A percentile compares a stretch with the other conserved stretches of the same genome.
Evolutionary conservation across 1,140 invertebrate genomes (phyloP).

Genomic region (Druon quercuslanigerum): DNA sequence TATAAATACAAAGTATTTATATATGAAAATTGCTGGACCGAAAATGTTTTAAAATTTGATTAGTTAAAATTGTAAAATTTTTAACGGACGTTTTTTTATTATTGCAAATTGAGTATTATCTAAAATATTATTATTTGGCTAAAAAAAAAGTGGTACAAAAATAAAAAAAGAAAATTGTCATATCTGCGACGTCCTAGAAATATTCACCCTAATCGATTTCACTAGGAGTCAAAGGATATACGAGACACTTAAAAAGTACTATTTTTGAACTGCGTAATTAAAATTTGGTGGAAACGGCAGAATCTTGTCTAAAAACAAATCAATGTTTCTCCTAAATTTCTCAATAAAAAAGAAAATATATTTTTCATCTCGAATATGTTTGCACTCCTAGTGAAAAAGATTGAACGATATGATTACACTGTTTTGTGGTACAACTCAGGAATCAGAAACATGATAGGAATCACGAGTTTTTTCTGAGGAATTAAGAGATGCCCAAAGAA

Average conservation of each 20-base stretch:
- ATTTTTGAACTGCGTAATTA: conserved; percentile 19
- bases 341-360: conserved; percentile 5
- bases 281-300: conserved; percentile 25
- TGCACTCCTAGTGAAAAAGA: background rate
- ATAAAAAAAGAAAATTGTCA: background rate
- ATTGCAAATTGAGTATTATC: too few species aligned
- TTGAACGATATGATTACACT: background rate
- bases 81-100: too few species aligned
- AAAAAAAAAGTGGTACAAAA: background rate
- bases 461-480: conserved; percentile 20
- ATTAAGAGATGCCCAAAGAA: conserved; percentile 23
- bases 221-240: background rate
- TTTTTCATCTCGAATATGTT: conserved; percentile 14
- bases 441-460: conserved; percentile 4
- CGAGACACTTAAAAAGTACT: conserved; percentile 5
- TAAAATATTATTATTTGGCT: background rate
- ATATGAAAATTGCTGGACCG: too few species aligned
- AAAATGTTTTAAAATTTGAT: too few species aligned
- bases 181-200: background rate
- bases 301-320: conserved; percentile 1
- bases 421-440: conserved; percentile 1
- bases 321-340: conserved; percentile 29
- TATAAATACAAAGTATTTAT: too few species aligned
- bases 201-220: background rate
- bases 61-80: too few species aligned